A percentile compares a stretch with the other conserved stretches of the same genome.
phyloP scores from a whole-genome alignment of 2,888 invertebrate genomes.

The Hipparchia sbordonii region DNA sequence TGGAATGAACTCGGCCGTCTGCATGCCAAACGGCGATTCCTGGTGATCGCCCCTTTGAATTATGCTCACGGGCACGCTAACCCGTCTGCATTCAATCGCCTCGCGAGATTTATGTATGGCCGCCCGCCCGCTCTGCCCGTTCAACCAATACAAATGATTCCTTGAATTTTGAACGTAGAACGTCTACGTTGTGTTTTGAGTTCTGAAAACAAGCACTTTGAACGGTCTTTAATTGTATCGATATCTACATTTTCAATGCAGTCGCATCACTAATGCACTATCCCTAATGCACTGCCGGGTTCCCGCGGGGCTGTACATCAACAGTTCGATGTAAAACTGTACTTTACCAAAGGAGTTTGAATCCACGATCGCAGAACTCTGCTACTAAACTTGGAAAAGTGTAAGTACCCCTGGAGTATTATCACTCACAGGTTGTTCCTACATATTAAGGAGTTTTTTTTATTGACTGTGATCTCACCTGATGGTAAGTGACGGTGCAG shows the following conservation, averaged over 20 bases:
- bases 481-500: too few relatives aligned
- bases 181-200: slow-evolving; percentile 23
- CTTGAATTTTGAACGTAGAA: slow-evolving; percentile 54
- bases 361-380: too few relatives aligned
- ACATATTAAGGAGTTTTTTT: too few relatives aligned
- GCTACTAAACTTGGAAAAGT: too few relatives aligned
- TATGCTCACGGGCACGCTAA: slow-evolving; percentile 77
- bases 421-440: too few relatives aligned
- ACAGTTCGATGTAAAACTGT: neutral
- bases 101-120: slow-evolving; percentile 70
- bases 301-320: slow-evolving; percentile 45
- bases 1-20: slow-evolving; percentile 72
- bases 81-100: slow-evolving; percentile 74
- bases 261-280: slow-evolving; percentile 47
- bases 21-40: slow-evolving; percentile 77
- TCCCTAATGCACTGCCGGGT: slow-evolving; percentile 50
- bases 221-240: slow-evolving; percentile 14
- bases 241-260: slow-evolving; percentile 11
- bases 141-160: slow-evolving; percentile 68
- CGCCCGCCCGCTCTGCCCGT: slow-evolving; percentile 57
- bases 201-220: neutral
- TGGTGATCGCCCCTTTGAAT: slow-evolving; percentile 80
- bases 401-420: too few relatives aligned
- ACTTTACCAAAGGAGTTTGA: too few relatives aligned
- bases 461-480: too few relatives aligned